A percentile compares a stretch with the other conserved stretches of the same genome.
phyloP scores from a whole-genome alignment of 2,888 invertebrate genomes.

The Criorhina ranunculi region DNA sequence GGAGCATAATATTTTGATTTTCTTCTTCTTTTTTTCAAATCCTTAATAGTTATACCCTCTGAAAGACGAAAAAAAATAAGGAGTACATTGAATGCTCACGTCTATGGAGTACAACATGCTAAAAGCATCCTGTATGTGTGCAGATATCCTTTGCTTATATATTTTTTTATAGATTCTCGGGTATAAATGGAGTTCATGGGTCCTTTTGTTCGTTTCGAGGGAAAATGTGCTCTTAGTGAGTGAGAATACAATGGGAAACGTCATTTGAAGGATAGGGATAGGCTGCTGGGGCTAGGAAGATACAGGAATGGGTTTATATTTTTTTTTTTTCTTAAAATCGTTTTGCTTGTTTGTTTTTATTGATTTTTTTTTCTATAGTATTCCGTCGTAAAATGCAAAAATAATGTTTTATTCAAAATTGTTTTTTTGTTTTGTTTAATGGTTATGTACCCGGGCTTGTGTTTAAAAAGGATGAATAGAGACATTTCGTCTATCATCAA shows the following conservation, averaged over 20 bases:
- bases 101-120: conserved; percentile 52
- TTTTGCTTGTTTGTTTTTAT: conserved; percentile 42
- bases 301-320: conserved; percentile 8
- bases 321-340: conserved; percentile 25
- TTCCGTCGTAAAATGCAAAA: conserved; percentile 7
- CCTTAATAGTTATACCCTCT: conserved; percentile 72
- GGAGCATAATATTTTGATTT: conserved; percentile 29
- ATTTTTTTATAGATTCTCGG: conserved; percentile 45
- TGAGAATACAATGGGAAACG: conserved; percentile 72
- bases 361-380: conserved; percentile 16
- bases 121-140: conserved; percentile 71
- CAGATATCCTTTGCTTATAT: conserved; percentile 70
- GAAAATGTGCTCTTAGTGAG: conserved; percentile 72
- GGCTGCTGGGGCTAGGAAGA: conserved; percentile 12
- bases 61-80: conserved; percentile 38
- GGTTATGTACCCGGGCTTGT: not conserved
- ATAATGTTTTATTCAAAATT: conserved; percentile 25
- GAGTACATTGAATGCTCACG: conserved; percentile 60
- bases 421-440: not conserved
- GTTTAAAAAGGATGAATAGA: too few relatives aligned
- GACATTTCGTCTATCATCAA: too few relatives aligned
- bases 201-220: conserved; percentile 71
- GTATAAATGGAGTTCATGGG: conserved; percentile 73
- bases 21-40: conserved; percentile 5
- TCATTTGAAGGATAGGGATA: conserved; percentile 73